Percentiles rank a stretch among this genome's conserved stretches.
Conservation (phyloP, 2,888 invertebrate genomes). For the Pantelozetes paolii region DNA sequence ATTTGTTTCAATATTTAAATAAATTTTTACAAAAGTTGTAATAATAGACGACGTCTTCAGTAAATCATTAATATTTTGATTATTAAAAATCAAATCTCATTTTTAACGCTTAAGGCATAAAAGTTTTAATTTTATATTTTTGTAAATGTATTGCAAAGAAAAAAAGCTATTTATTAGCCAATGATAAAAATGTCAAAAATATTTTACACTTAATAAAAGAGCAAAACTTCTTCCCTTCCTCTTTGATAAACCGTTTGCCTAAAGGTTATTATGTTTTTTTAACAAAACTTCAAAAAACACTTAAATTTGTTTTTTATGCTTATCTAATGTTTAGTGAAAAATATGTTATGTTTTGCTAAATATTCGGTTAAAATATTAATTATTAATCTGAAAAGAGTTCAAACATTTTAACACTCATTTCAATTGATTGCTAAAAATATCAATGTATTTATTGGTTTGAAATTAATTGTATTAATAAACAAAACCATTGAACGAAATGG, state of each 20-base stretch:
- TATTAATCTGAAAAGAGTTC: background rate
- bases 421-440: too few species aligned
- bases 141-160: background rate
- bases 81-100: constrained; percentile 3
- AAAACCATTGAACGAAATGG: too few species aligned
- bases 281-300: constrained; percentile 9
- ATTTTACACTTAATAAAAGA: constrained; percentile 2
- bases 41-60: too few species aligned
- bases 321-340: background rate
- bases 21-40: too few species aligned
- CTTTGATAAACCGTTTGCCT: constrained; percentile 30
- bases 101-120: background rate
- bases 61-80: constrained; percentile 9
- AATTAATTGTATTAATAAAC: too few species aligned
- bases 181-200: constrained; percentile 31
- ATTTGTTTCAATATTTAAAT: too few species aligned
- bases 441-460: too few species aligned
- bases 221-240: constrained; percentile 8
- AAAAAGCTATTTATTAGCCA: constrained; percentile 16
- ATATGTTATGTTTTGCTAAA: background rate
- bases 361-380: background rate
- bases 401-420: too few species aligned
- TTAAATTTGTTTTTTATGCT: constrained; percentile 8
- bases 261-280: constrained; percentile 1
- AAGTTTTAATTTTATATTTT: constrained; percentile 25